These are phyloP conservation scores for Brachionichthys hirsutus DNA, from an alignment of 2,113 vertebrate genomes.

Conservation along the genomic window DNA sequence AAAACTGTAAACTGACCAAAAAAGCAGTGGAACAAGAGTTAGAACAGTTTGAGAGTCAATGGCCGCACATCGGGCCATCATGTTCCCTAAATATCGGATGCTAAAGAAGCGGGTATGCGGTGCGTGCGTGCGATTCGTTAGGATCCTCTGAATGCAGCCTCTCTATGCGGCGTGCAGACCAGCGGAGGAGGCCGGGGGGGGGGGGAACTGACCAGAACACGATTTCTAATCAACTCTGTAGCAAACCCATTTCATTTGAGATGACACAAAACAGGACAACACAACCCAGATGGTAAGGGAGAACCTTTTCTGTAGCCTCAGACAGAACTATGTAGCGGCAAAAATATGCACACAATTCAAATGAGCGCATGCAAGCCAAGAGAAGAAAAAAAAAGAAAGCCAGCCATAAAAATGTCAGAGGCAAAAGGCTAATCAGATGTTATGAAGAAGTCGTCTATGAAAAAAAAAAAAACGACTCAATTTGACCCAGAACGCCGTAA, in stretches of 20 bases:
- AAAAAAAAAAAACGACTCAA: constrained; percentile 6
- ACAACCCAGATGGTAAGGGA: constrained; percentile 41
- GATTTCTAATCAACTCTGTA: constrained; percentile 7
- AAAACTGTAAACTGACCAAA: constrained; percentile 40
- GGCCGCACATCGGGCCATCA: constrained; percentile 1
- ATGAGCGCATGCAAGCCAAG: constrained; percentile 13
- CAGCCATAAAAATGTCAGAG: constrained; percentile 8
- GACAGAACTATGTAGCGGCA: constrained; percentile 25
- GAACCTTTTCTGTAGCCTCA: constrained; percentile 21
- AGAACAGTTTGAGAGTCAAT: constrained; percentile 18
- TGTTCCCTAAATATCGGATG: constrained; percentile 29
- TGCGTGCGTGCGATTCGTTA: constrained; percentile 41
- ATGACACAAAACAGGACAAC: constrained; percentile 39
- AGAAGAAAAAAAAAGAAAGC: constrained; percentile 15
- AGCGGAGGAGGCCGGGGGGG: no score
- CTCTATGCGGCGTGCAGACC: constrained; percentile 53
- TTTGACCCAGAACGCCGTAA: constrained; percentile 25
- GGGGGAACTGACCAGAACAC: constrained; percentile 23
- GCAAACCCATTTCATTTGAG: constrained; percentile 17
- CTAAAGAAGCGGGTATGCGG: constrained; percentile 25
- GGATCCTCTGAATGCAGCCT: constrained; percentile 51
- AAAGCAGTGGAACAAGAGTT: constrained; percentile 31
- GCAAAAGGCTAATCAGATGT: constrained; percentile 17
- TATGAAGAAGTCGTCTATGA: not conserved
- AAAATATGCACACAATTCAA: constrained; percentile 39